Evolutionary conservation across 1,140 invertebrate species (phyloP).

Genomic region (Hormaphis cornu): DNA sequence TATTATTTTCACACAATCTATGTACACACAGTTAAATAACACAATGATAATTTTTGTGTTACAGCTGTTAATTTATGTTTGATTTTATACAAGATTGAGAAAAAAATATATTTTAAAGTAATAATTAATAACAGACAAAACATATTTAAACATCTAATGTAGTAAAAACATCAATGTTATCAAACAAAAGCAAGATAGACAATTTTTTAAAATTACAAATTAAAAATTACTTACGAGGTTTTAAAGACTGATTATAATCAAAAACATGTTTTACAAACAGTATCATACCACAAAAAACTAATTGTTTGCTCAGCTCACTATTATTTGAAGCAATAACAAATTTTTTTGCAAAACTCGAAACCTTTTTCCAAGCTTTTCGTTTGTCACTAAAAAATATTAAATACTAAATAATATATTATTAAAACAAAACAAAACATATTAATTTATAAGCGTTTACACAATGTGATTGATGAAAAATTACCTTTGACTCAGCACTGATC

Average conservation of each 20-base stretch:
- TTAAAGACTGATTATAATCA: conserved; percentile 51
- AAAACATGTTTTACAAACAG: conserved; percentile 61
- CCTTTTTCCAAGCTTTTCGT: conserved; percentile 29
- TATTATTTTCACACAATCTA: no score
- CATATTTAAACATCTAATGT: no score
- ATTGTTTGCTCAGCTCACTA: conserved; percentile 49
- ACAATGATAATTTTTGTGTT: no score
- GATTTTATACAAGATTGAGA: no score
- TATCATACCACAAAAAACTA: conserved; percentile 56
- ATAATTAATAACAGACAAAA: no score
- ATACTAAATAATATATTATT: background rate
- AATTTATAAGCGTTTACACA: no score
- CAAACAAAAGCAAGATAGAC: conserved; percentile 27
- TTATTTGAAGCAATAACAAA: conserved; percentile 41
- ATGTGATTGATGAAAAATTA: no score
- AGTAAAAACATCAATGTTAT: no score
- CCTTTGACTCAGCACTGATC: conserved; percentile 42
- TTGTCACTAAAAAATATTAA: background rate
- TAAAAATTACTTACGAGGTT: conserved; percentile 39
- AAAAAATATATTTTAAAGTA: no score
- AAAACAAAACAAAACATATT: background rate
- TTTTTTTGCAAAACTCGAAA: conserved; percentile 29
- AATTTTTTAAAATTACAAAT: background rate
- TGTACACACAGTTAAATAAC: no score
- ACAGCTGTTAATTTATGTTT: no score